phyloP scores from a whole-genome alignment of 2,888 invertebrate genomes.

The Amphimallon solstitiale region DNA sequence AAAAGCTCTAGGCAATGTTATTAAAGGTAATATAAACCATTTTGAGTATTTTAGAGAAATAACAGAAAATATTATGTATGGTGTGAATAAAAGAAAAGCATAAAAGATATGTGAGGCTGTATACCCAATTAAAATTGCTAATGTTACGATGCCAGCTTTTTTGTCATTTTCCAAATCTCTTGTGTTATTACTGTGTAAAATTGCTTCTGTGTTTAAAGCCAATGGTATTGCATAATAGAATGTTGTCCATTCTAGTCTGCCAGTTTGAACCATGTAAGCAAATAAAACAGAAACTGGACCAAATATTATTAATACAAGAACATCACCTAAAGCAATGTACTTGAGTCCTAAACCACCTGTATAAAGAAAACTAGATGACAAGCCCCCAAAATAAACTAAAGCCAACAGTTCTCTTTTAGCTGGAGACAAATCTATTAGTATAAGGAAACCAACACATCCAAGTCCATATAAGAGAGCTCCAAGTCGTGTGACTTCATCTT shows the following conservation, averaged over 20 bases:
- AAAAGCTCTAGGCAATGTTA: slow-evolving; percentile 90
- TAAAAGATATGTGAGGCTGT: slow-evolving; percentile 92
- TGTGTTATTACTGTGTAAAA: slow-evolving; percentile 94
- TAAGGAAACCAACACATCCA: slow-evolving; percentile 72
- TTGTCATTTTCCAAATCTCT: slow-evolving; percentile 89
- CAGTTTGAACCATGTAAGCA: slow-evolving; percentile 93
- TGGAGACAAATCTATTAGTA: slow-evolving; percentile 73
- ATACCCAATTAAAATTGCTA: slow-evolving; percentile 93
- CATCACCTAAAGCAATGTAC: slow-evolving; percentile 94
- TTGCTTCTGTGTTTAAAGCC: slow-evolving; percentile 94
- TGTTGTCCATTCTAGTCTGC: slow-evolving; percentile 88
- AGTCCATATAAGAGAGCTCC: slow-evolving; percentile 89
- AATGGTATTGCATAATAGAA: slow-evolving; percentile 94
- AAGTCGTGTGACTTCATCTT: slow-evolving; percentile 85
- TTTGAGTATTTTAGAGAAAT: slow-evolving; percentile 84
- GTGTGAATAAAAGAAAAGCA: slow-evolving; percentile 88
- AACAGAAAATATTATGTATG: slow-evolving; percentile 90
- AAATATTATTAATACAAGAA: slow-evolving; percentile 90
- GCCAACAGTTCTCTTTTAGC: slow-evolving; percentile 96
- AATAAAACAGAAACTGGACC: slow-evolving; percentile 94
- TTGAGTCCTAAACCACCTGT: slow-evolving; percentile 96
- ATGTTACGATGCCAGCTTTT: slow-evolving; percentile 90
- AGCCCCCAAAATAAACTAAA: slow-evolving; percentile 92
- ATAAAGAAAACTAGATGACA: slow-evolving; percentile 95
- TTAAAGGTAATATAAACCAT: slow-evolving; percentile 89